These are phyloP conservation scores for Calameuta pallipes DNA, from an alignment of 2,888 invertebrate species.

Conservation along the genomic window DNA sequence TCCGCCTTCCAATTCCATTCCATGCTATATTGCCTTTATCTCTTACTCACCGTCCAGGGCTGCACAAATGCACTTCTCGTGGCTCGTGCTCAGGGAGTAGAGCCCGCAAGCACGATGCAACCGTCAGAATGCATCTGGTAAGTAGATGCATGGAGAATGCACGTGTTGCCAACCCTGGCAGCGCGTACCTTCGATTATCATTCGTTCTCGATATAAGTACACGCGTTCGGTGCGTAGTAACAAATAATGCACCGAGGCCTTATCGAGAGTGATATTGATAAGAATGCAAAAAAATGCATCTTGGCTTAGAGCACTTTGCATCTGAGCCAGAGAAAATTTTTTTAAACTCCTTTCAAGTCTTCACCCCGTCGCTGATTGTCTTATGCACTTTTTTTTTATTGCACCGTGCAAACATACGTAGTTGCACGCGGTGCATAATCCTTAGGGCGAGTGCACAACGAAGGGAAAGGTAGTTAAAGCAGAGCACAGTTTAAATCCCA, in stretches of 20 bases:
- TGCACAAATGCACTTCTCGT: slow-evolving; percentile 14
- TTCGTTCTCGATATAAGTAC: slow-evolving; percentile 27
- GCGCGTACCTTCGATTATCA: slow-evolving; percentile 43
- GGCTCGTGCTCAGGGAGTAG: background rate
- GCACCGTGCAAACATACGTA: background rate
- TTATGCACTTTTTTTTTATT: background rate
- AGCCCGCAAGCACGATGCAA: background rate
- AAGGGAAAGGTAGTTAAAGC: background rate
- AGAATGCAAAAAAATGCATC: background rate
- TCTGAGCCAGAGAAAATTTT: too few species aligned
- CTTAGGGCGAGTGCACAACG: background rate
- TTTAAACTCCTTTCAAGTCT: too few species aligned
- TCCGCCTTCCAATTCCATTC: slow-evolving; percentile 56
- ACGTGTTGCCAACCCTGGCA: slow-evolving; percentile 2
- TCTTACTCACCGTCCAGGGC: slow-evolving; percentile 36
- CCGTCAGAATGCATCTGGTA: background rate
- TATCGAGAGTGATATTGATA: background rate
- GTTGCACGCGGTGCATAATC: background rate
- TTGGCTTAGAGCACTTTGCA: background rate
- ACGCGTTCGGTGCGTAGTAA: slow-evolving; percentile 15
- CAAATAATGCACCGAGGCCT: slow-evolving; percentile 24
- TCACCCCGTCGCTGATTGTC: background rate
- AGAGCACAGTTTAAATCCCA: background rate
- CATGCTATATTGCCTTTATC: slow-evolving; percentile 51
- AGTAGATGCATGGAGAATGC: slow-evolving; percentile 13